Base-by-base conservation (phyloP, 2,888 invertebrate species). In the Fragum sueziense region DNA sequence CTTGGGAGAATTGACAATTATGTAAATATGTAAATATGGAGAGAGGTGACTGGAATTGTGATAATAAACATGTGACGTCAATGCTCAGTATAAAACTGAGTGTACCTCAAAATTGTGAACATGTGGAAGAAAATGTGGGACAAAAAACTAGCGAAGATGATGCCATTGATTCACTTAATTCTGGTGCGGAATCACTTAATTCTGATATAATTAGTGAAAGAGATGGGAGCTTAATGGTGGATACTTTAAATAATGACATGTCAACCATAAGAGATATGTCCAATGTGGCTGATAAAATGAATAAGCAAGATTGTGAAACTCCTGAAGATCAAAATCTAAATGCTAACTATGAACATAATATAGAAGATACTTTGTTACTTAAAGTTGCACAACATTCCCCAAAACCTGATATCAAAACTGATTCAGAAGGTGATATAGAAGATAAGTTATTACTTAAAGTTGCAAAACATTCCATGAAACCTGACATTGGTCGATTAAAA, bases 31-130 rank as follows among this genome's bases (percentile, higher is more conserved):
- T 31, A 29, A 41, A 9, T 25, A 61, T 61, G 61, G 61, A 22
- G n/a, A 14, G 31, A 20, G 61, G 27, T 20, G 7, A 3, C 9
- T 31, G n/a, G n/a, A 33, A 61, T 20, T 27, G 7, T 20, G 27
- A 29, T 17, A 65, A 65, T 22, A 65, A 65, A 37, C 33, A 65
- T 20, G 34, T 34, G 4, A 65, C 65, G 4, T 65, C 65, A 4
- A 25, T 65, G 41, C 65, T 65, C 25, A 65, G 65, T 65, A 65
- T 65, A 65, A n/a, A 41, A 41, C n/a, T 65, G 25, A 65, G 65
- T 65, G 65, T 41, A 20, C 65, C 65, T 2, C 41, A 41, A 22
- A 22, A 22, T 22, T n/a, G 20, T 33, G 31, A 31, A 14, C n/a
- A n/a, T n/a, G n/a, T n/a, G n/a, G n/a, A n/a, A n/a, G n/a, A n/a